Base-by-base conservation (phyloP, 2,113 vertebrate genomes). In the Microcebus murinus region DNA sequence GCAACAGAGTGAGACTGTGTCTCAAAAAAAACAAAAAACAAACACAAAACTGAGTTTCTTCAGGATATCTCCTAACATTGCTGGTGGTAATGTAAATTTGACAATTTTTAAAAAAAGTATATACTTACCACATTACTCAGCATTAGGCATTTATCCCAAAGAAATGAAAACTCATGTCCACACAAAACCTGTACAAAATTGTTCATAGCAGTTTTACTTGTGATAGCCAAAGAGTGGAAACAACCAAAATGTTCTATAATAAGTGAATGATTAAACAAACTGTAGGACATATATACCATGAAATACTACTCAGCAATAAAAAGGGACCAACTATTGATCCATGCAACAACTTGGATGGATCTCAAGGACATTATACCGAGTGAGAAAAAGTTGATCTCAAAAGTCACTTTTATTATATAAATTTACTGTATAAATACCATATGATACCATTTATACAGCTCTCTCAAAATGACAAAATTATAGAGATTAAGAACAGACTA, bases 381-480 rank as follows among this genome's bases (percentile, higher is more conserved):
- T 82, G 79, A 50, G 80, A 67, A 95, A 94, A 74, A 90, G 45
- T 45, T 25, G 52, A 57, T 74, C 27, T 94, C 63, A 31, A 94
- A 96, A 93, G 36, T 61, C 29, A 84, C 5, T 91, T 63, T 86
- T 67, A 71, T 3, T 80, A 6, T 73, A 61, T 29, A 8, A 31
- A 63, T 55, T 73, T 59, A 57, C 14, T 18, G 11, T 71, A 48
- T n/a, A 81, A 82, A 42, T 27, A 61, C 25, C 20, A 1, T 61
- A 50, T 52, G 21, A 73, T 67, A 55, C 9, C 55, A 68, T 82
- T 68, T 52, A 91, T 42, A 59, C 8, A 61, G 23, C 21, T 59
- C 52, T 85, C 29, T 59, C 45, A 89, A 86, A 77, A 88, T 85
- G 67, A 79, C 65, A 93, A 48, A 81, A 88, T 79, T 73, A 61